Evolutionary conservation across 2,113 vertebrate species (phyloP).

Genomic region (Tupaia chinensis): DNA sequence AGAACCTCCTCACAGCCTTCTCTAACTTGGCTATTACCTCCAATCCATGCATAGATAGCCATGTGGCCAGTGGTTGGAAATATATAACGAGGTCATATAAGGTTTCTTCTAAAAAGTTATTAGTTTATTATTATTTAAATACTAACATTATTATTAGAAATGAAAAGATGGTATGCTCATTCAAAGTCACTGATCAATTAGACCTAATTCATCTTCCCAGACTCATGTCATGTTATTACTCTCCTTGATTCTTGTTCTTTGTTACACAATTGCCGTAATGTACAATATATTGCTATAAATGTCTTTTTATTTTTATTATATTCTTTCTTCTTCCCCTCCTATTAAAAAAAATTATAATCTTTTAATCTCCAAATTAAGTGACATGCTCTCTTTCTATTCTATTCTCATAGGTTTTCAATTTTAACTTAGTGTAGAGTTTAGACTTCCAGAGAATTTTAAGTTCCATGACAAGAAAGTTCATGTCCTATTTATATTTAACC

Average conservation of each 20-base stretch:
- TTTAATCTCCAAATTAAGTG: not conserved
- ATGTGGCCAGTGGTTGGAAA: not conserved
- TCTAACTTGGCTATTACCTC: not conserved
- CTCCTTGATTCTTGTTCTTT: too few species aligned
- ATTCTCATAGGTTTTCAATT: not conserved
- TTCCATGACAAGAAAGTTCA: not conserved
- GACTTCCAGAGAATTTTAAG: not conserved
- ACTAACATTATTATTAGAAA: not conserved
- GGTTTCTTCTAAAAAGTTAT: not conserved
- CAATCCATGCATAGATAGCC: not conserved
- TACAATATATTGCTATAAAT: fast-evolving
- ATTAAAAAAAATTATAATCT: not conserved
- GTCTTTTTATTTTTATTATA: not conserved
- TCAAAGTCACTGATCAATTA: not conserved
- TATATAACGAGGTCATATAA: not conserved
- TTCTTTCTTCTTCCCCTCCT: not conserved
- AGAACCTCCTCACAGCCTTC: not conserved
- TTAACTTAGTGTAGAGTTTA: slow-evolving; percentile 17
- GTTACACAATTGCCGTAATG: not conserved
- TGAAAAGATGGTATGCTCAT: not conserved
- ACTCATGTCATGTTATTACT: not conserved
- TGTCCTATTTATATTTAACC: not conserved
- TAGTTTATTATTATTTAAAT: not conserved
- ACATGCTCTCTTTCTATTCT: not conserved
- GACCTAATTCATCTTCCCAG: not conserved